Evolutionary conservation across 1,140 invertebrate species (phyloP).

Genomic region (Plodia interpunctella): DNA sequence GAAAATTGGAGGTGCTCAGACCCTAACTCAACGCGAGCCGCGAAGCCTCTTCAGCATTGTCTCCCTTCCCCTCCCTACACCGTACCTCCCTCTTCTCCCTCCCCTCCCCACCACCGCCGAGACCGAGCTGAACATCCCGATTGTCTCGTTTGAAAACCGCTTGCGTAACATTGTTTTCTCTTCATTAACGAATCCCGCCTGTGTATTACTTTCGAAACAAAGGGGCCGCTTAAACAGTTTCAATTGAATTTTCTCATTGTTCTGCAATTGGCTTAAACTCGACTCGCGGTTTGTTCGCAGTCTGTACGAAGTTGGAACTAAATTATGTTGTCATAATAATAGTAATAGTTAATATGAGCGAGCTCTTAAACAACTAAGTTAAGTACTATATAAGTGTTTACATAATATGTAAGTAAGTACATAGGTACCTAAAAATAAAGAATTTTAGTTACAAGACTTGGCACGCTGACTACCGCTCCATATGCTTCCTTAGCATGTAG

Average conservation of each 20-base stretch:
- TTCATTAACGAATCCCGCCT: constrained; percentile 9
- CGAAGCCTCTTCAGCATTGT: constrained; percentile 1
- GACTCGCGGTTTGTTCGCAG: background rate
- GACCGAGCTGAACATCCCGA: background rate
- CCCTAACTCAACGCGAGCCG: constrained; percentile 2
- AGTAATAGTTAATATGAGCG: no score
- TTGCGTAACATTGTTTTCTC: constrained; percentile 11
- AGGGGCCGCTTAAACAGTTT: constrained; percentile 2
- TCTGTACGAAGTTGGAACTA: background rate
- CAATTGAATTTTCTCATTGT: constrained; percentile 4
- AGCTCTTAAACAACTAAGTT: no score
- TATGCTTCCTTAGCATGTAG: no score
- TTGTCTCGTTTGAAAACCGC: constrained; percentile 6
- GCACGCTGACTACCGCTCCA: background rate
- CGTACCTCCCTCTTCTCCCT: background rate
- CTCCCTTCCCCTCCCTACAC: background rate
- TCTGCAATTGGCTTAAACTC: background rate
- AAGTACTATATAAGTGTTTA: no score
- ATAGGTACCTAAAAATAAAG: no score
- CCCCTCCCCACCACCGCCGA: background rate
- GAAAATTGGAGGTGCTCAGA: background rate
- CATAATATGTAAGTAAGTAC: no score
- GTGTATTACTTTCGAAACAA: constrained; percentile 7
- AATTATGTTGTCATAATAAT: no score
- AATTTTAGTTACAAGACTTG: no score